Base-by-base conservation (phyloP, 2,888 invertebrate species). In the Diplolepis rosae region DNA sequence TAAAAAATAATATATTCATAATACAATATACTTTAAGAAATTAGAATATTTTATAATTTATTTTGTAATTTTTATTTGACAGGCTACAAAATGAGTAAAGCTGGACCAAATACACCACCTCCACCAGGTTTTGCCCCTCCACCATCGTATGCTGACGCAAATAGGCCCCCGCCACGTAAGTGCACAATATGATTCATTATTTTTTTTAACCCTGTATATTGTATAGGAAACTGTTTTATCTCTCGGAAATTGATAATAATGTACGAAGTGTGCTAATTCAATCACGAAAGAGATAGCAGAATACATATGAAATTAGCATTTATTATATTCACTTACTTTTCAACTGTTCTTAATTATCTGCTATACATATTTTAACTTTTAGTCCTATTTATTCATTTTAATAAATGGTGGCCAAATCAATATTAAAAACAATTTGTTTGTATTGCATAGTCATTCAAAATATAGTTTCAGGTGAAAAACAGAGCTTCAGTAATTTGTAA, bases 71-170 rank as follows among this genome's bases (percentile, higher is more conserved):
- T 45, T 45, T 45, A n/a, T n/a, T 45, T 18, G 15, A 3, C 18
- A 45, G 45, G 18, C 7, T 45, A 18, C 18, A 18, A 56, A 56
- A 61, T 61, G 61, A 39, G 35, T 24, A 61, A 61, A 24, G 13
- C 35, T 22, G 56, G 56, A 39, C 39, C 15, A n/a, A n/a, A n/a
- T n/a, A n/a, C n/a, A 45, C 42, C 61, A 56, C 56, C 56, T 22
- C 39, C 35, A 15, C 61, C 61, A 22, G 61, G 61, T 24, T 61
- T 61, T 27, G 24, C 3, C 24, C 61, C 61, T 22, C 61, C 61
- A n/a, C 61, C 61, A 22, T 61, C 61, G 13, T 61, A 61, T 35
- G 32, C 32, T 24, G 61, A 61, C 61, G 61, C 18, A 61, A 35
- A 61, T 39, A 52, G 15, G 13, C 52, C 52, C 4, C 61, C 11